These are phyloP conservation scores for Melanotaenia parkinsoni DNA, from an alignment of 2,797 vertebrate species.

Conservation along the genomic window DNA sequence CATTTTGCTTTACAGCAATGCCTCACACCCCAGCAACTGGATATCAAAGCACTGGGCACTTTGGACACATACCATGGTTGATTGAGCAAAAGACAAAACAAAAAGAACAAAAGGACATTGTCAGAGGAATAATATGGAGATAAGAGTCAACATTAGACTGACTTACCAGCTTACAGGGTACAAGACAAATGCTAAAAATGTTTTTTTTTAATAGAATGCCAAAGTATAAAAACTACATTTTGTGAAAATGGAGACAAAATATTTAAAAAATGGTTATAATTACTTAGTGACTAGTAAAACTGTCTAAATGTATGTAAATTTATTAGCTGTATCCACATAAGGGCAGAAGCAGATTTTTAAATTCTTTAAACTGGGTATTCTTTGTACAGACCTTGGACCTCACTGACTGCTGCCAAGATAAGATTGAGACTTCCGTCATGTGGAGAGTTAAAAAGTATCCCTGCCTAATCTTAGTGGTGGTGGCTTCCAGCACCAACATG, in stretches of 20 bases:
- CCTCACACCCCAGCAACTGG: neutral
- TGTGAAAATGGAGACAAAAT: neutral
- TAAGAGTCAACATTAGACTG: no score
- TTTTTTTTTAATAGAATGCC: no score
- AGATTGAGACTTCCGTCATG: slow-evolving; percentile 53
- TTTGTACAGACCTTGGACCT: slow-evolving; percentile 36
- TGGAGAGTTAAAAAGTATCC: slow-evolving; percentile 52
- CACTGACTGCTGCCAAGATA: slow-evolving; percentile 53
- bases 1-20: no score
- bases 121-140: no score
- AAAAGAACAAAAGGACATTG: no score
- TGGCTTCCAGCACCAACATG: slow-evolving; percentile 63
- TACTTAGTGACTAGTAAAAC: neutral
- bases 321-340: neutral
- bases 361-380: slow-evolving; percentile 7
- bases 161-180: no score
- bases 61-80: no score
- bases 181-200: neutral
- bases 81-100: no score
- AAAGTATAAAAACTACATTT: neutral
- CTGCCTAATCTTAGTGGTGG: slow-evolving; percentile 42
- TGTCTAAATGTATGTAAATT: neutral
- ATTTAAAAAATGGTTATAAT: neutral
- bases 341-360: neutral
- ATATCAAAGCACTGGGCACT: neutral